Base-by-base conservation (phyloP, 2,113 vertebrate genomes). In the Procavia capensis region DNA sequence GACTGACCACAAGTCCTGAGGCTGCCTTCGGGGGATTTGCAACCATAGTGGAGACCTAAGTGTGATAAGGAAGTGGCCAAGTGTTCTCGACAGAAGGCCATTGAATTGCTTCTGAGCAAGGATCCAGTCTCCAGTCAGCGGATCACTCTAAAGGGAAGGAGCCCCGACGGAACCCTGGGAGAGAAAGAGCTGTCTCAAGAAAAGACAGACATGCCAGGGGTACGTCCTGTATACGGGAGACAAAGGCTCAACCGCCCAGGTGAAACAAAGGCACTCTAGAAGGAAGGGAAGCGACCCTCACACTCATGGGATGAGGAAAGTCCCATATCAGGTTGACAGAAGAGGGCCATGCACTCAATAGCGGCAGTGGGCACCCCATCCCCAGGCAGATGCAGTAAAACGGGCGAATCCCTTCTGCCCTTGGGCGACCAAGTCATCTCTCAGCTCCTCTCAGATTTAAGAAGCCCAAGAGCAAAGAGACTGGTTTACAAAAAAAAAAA, bases 331-430 rank as follows among this genome's bases (percentile, higher is more conserved):
- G 22, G 19, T 97, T 95, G 84, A 95, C 91, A 92, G 91, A 97
- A 98, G 97, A 91, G 97, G 96, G 90, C 94, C 97, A 93, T 66
- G 59, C 95, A 89, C 85, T 93, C 96, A 95, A 95, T 96, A 81
- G 97, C 93, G 94, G 96, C 61, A 95, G 95, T 96, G 93, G 3
- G 31, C 29, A 29, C 95, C 97, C 97, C 96, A 94, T 27, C 8
- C 96, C 96, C 96, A 97, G 97, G 96, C 61, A 95, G 94, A 95
- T 97, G 96, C 4, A 63, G 97, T 95, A 97, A 98, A 97, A 97
- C 93, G 93, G 96, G 96, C 97, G 98, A 94, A 97, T 92, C 95
- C 95, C 17, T 95, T 91, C 88, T 96, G 88, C 39, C 97, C 95
- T 97, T 91, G 97, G 22, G 41, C 95, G 89, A 54, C 86, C 90